Base-by-base conservation (phyloP, 2,888 invertebrate species). In the Dynastes hyllus region DNA sequence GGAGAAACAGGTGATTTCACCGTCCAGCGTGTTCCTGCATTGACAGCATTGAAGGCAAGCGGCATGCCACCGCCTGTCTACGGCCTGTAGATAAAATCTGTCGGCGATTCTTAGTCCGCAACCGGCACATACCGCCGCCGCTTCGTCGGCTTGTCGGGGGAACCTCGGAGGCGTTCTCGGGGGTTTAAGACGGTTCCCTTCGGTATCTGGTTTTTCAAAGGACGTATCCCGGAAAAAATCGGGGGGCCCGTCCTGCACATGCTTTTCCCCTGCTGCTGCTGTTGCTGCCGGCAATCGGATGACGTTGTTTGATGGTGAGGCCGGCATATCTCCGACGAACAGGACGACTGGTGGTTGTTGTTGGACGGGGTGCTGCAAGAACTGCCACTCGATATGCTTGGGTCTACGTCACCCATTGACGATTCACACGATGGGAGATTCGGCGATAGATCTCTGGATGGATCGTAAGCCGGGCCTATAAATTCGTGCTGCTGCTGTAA, bases 41-140 rank as follows among this genome's bases (percentile, higher is more conserved):
- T 97, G 95, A 87, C 94, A 95, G 90, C 98, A 98, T 87, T 96
- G 94, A 51, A 98, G 92, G 88, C 98, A 98, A 79, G 95, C 93
- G 67, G 95, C 95, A 89, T 98, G 98, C 98, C 98, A 98, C 89
- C 96, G 93, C 86, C 96, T 93, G 90, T 97, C 97, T 83, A 97
- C 94, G 29, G 97, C 97, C 87, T 96, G 93, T 84, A 98, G 93
- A 91, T 97, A 97, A 91, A 94, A 98, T 86, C 97, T 92, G 91
- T 98, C 97, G 83, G 93, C 93, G 89, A 98, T 98, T 84, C 94
- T 92, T 79, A 93, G 91, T 13, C 97, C 96, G 88, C 98, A 98
- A 71, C 97, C 98, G 76, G 97, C 97, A 89, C 98, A 98, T 78
- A 91, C 89, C 37, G 55, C 55, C 55, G 93, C 92, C 82, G 91